Percentiles rank a stretch among this genome's conserved stretches.
phyloP scores from a whole-genome alignment of 2,797 vertebrate species.

The Steatocranus sp. region DNA sequence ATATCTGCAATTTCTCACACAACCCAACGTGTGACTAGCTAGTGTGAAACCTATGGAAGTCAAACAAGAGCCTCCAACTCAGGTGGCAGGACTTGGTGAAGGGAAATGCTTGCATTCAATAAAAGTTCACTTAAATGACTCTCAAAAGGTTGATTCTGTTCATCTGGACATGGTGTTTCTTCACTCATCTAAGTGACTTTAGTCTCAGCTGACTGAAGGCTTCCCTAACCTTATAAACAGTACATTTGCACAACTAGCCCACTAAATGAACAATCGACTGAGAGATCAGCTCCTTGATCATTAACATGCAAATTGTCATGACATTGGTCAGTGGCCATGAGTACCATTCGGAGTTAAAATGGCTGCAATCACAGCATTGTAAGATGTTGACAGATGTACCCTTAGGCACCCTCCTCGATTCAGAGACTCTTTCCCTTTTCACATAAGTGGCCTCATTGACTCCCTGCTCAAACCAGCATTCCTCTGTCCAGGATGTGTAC shows the following conservation, averaged over 20 bases:
- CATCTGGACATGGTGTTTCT: rapidly evolving
- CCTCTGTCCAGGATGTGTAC: background rate
- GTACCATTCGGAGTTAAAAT: background rate
- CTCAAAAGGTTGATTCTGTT: background rate
- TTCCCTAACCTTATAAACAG: background rate
- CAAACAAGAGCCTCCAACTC: background rate
- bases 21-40: no score
- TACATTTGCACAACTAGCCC: background rate
- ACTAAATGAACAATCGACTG: background rate
- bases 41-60: background rate
- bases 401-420: background rate
- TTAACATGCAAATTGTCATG: background rate
- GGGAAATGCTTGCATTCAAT: background rate
- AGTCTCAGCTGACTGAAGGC: rapidly evolving
- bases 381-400: background rate
- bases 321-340: background rate
- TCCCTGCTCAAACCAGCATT: background rate
- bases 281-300: background rate
- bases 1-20: no score
- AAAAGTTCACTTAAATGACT: rapidly evolving
- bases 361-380: background rate
- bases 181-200: background rate
- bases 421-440: background rate
- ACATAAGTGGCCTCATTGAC: background rate
- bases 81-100: background rate